Evolutionary conservation across 2,888 invertebrate species (phyloP).

Genomic region (Leuctra nigra): DNA sequence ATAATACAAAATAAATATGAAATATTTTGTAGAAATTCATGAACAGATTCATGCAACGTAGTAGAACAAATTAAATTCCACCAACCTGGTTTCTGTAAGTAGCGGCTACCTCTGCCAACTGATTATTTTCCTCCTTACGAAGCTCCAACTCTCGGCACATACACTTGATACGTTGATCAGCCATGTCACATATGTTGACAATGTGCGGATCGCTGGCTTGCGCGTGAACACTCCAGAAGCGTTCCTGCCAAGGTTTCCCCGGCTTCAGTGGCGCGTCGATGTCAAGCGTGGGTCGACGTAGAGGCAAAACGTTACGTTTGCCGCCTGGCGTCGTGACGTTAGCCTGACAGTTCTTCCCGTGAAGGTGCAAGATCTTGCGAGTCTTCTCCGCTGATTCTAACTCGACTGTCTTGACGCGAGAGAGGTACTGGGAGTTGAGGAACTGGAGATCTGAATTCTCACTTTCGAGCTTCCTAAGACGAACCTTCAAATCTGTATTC

Average conservation of each 20-base stretch:
- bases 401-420: slow-evolving; percentile 54
- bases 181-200: slow-evolving; percentile 28
- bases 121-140: slow-evolving; percentile 39
- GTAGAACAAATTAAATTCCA: slow-evolving; percentile 17
- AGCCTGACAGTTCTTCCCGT: slow-evolving; percentile 41
- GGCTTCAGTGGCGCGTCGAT: slow-evolving; percentile 24
- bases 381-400: slow-evolving; percentile 53
- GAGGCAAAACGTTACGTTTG: slow-evolving; percentile 15
- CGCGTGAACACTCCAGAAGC: slow-evolving; percentile 19
- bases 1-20: slow-evolving; percentile 3
- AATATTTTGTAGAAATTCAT: neutral
- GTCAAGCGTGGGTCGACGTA: slow-evolving; percentile 22
- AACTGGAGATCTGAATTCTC: slow-evolving; percentile 55
- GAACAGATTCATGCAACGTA: slow-evolving; percentile 32
- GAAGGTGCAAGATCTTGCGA: slow-evolving; percentile 45
- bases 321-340: slow-evolving; percentile 31
- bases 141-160: slow-evolving; percentile 41
- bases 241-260: slow-evolving; percentile 24
- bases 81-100: slow-evolving; percentile 42
- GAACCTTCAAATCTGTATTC: slow-evolving; percentile 43
- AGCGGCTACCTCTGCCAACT: slow-evolving; percentile 38
- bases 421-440: slow-evolving; percentile 47
- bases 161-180: slow-evolving; percentile 39
- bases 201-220: slow-evolving; percentile 25
- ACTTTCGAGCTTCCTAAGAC: slow-evolving; percentile 46